These are phyloP conservation scores for Furcula furcula DNA, from an alignment of 2,888 invertebrate species.

Conservation along the genomic window DNA sequence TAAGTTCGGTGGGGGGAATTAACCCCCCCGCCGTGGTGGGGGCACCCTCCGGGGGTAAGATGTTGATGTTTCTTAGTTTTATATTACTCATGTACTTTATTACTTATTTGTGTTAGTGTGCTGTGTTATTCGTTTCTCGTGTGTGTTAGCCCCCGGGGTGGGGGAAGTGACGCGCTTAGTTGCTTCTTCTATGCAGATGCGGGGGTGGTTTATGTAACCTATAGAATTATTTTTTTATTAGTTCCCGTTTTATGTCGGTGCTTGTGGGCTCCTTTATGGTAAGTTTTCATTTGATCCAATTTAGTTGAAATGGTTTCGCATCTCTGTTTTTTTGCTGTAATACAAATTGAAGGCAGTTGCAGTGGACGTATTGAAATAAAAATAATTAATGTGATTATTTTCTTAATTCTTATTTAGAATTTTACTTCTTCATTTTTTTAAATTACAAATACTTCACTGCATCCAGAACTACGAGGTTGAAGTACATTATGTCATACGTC, in stretches of 20 bases:
- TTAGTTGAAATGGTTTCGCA: too few relatives aligned
- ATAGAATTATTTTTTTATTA: constrained; percentile 37
- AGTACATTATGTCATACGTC: too few relatives aligned
- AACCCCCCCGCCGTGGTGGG: constrained; percentile 49
- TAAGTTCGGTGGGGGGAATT: constrained; percentile 79
- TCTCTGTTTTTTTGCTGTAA: too few relatives aligned
- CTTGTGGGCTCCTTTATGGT: too few relatives aligned
- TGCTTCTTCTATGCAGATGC: constrained; percentile 69
- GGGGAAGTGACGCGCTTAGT: constrained; percentile 45
- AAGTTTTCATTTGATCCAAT: too few relatives aligned
- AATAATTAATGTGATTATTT: too few relatives aligned
- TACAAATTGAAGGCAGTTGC: too few relatives aligned
- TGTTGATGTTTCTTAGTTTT: constrained; percentile 83
- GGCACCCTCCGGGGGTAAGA: constrained; percentile 55
- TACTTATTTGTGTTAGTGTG: constrained; percentile 77
- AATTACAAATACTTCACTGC: too few relatives aligned
- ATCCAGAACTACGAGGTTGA: too few relatives aligned
- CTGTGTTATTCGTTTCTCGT: constrained; percentile 42
- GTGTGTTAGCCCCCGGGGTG: constrained; percentile 49
- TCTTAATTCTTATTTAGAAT: too few relatives aligned
- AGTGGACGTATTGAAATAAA: too few relatives aligned
- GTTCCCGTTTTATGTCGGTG: constrained; percentile 20
- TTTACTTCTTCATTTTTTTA: too few relatives aligned
- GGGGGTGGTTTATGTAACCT: constrained; percentile 45
- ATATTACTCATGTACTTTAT: constrained; percentile 81